phyloP scores from a whole-genome alignment of 2,797 vertebrate genomes.

The Acrossocheilus wenchowensis region DNA sequence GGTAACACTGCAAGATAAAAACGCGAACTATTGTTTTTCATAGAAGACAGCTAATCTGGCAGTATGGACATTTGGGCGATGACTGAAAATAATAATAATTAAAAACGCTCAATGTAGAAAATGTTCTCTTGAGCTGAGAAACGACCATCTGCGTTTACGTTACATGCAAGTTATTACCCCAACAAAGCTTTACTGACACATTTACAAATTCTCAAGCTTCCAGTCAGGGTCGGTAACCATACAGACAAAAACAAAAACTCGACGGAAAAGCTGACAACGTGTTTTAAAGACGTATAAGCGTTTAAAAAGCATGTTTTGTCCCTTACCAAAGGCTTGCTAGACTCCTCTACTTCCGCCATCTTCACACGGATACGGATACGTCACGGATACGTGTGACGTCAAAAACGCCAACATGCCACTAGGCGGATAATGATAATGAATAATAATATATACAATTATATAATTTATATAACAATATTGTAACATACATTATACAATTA shows the following conservation, averaged over 20 bases:
- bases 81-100: background rate
- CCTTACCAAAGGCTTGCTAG: conserved; percentile 73
- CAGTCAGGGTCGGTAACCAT: background rate
- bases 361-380: conserved; percentile 62
- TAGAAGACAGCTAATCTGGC: background rate
- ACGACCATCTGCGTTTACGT: conserved; percentile 3
- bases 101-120: background rate
- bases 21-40: background rate
- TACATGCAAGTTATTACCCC: background rate
- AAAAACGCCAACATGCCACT: conserved; percentile 36
- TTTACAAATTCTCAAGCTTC: background rate
- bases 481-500: background rate
- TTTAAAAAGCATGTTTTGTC: conserved; percentile 14
- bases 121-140: conserved; percentile 6
- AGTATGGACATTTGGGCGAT: background rate
- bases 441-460: background rate
- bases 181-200: background rate
- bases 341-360: conserved; percentile 79
- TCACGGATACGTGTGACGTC: conserved; percentile 47
- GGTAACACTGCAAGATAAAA: background rate
- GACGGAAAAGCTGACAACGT: background rate
- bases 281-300: background rate
- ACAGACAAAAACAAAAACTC: background rate
- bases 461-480: background rate
- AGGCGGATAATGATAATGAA: background rate